A percentile compares a stretch with the other conserved stretches of the same genome.
phyloP scores from a whole-genome alignment of 2,797 vertebrate genomes.

The Danio choprae region DNA sequence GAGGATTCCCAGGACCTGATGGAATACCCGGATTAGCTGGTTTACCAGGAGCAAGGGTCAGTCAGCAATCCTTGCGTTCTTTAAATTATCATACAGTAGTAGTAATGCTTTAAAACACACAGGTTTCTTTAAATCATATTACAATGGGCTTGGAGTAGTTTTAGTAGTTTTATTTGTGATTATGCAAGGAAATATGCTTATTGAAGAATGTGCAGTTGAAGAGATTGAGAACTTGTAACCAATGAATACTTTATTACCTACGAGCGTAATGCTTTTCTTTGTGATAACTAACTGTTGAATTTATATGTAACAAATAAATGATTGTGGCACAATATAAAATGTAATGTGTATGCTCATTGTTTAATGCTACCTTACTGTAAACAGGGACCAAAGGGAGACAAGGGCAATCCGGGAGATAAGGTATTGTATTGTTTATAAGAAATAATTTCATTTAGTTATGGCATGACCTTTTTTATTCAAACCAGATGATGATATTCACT shows the following conservation, averaged over 20 bases:
- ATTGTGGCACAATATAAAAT: constrained; percentile 2
- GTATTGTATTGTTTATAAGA: constrained; percentile 60
- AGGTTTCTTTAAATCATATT: too few species aligned
- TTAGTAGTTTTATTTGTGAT: too few species aligned
- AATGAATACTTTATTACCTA: too few species aligned
- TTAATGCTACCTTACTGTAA: constrained; percentile 28
- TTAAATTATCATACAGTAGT: too few species aligned
- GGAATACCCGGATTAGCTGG: constrained; percentile 79
- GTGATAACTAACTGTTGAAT: background rate
- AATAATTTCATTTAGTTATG: background rate
- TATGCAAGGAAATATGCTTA: too few species aligned
- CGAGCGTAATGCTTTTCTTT: too few species aligned
- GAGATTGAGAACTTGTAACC: too few species aligned
- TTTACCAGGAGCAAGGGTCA: constrained; percentile 78
- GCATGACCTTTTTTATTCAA: background rate
- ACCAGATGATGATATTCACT: background rate
- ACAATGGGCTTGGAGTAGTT: too few species aligned
- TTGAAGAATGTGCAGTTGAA: too few species aligned
- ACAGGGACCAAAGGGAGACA: constrained; percentile 82
- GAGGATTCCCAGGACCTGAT: constrained; percentile 73
- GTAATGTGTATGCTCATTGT: background rate
- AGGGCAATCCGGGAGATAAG: constrained; percentile 79
- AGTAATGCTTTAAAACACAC: too few species aligned
- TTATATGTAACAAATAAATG: background rate
- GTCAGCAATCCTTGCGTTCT: constrained; percentile 34